Conservation (phyloP, 2,113 vertebrate genomes). For the Lipophrys pholis region DNA sequence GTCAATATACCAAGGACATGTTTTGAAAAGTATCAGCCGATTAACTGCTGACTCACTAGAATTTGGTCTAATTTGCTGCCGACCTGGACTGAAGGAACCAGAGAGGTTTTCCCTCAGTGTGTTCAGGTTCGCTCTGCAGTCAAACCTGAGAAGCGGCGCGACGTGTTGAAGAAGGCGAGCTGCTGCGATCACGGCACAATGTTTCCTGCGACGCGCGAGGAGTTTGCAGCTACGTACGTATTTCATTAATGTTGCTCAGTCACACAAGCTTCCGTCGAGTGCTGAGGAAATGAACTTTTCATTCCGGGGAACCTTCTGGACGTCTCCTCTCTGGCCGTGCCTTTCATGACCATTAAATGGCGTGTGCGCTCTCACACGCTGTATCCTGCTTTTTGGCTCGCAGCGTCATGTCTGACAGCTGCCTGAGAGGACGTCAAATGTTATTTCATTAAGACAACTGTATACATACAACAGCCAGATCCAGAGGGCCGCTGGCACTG, state of each 20-base stretch:
- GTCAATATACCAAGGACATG: too few species aligned
- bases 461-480: conserved; percentile 23
- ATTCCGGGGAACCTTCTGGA: not conserved
- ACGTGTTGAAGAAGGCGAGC: too few species aligned
- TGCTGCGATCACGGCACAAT: too few species aligned
- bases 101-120: too few species aligned
- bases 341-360: not conserved
- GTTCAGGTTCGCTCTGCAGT: too few species aligned
- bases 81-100: too few species aligned
- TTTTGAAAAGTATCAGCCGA: too few species aligned
- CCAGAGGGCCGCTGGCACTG: conserved; percentile 28
- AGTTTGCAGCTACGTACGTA: not conserved
- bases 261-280: not conserved
- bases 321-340: not conserved
- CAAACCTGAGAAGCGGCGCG: too few species aligned
- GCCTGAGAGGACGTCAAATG: conserved; percentile 36
- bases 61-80: too few species aligned
- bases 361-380: not conserved
- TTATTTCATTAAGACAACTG: conserved; percentile 41
- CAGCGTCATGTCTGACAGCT: conserved; percentile 18
- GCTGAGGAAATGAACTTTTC: not conserved
- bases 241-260: not conserved
- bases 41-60: too few species aligned
- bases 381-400: conserved; percentile 8
- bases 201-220: too few species aligned